These are phyloP conservation scores for Rostratula benghalensis DNA, from an alignment of 2,113 vertebrate species.

Conservation along the genomic window DNA sequence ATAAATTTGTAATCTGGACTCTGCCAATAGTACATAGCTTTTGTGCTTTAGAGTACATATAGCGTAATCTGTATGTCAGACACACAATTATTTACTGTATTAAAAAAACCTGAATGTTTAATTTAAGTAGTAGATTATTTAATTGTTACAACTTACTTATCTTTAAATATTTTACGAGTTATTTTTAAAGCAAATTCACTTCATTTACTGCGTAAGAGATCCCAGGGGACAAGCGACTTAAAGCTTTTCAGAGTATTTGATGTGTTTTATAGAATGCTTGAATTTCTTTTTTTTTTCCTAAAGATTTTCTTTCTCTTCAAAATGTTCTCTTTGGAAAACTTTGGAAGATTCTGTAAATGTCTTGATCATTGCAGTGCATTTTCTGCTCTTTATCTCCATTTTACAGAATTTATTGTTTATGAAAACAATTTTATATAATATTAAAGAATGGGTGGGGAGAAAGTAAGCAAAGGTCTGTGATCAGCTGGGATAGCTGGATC, in stretches of 20 bases:
- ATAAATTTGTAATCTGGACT: not conserved
- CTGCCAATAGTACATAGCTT: not conserved
- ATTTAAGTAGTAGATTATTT: not conserved
- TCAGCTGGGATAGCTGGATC: not conserved
- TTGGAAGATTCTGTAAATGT: not conserved
- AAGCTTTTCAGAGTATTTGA: not conserved
- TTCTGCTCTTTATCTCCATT: not conserved
- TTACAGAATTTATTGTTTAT: not conserved
- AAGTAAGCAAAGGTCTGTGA: not conserved
- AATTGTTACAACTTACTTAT: not conserved
- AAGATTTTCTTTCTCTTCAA: not conserved
- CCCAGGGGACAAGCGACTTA: not conserved
- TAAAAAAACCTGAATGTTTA: not conserved
- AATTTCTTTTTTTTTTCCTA: not conserved
- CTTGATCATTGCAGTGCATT: not conserved
- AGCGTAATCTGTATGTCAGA: not conserved
- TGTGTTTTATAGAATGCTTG: not conserved
- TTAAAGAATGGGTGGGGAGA: not conserved
- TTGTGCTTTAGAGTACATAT: not conserved
- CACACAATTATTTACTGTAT: not conserved
- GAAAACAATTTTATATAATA: not conserved
- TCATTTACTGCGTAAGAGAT: not conserved
- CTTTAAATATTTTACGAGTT: conserved; percentile 7
- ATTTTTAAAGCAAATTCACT: not conserved
- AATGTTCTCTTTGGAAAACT: not conserved